Percentiles rank a stretch among this genome's conserved stretches.
Evolutionary conservation across 2,113 vertebrate species (phyloP).

Genomic region (Morone saxatilis): DNA sequence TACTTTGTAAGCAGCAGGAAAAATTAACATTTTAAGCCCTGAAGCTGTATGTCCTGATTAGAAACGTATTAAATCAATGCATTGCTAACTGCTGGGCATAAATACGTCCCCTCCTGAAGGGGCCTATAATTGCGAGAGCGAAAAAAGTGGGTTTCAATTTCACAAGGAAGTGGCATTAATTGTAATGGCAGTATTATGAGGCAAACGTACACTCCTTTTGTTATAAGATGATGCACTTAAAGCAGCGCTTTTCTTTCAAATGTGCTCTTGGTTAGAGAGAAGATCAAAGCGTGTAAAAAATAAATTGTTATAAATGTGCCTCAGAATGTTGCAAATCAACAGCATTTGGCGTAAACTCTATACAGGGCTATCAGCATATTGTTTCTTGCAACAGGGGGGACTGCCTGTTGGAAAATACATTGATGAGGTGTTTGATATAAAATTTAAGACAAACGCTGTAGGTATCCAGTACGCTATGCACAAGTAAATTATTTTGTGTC

Average conservation of each 20-base stretch:
- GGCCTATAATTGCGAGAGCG: constrained; percentile 80
- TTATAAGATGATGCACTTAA: constrained; percentile 60
- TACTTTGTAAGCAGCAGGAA: constrained; percentile 97
- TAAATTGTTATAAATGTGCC: constrained; percentile 46
- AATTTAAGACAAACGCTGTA: neutral
- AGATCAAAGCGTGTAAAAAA: constrained; percentile 76
- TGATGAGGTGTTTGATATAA: neutral
- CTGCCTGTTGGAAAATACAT: neutral
- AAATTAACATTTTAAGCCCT: constrained; percentile 97
- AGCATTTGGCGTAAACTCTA: neutral
- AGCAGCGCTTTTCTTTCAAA: constrained; percentile 22
- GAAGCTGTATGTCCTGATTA: constrained; percentile 99
- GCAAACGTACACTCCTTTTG: constrained; percentile 61
- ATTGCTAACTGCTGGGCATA: constrained; percentile 92
- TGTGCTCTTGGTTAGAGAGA: constrained; percentile 37
- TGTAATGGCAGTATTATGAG: constrained; percentile 68
- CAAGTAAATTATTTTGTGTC: neutral
- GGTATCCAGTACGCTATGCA: too few relatives aligned
- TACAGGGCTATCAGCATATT: neutral
- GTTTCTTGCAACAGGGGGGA: neutral
- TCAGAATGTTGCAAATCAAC: constrained; percentile 28
- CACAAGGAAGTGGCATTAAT: constrained; percentile 74
- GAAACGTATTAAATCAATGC: constrained; percentile 99
- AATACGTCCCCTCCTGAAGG: constrained; percentile 83
- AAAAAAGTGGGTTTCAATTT: constrained; percentile 76